Conservation (phyloP, 2,113 vertebrate genomes). For the Osmerus mordax region DNA sequence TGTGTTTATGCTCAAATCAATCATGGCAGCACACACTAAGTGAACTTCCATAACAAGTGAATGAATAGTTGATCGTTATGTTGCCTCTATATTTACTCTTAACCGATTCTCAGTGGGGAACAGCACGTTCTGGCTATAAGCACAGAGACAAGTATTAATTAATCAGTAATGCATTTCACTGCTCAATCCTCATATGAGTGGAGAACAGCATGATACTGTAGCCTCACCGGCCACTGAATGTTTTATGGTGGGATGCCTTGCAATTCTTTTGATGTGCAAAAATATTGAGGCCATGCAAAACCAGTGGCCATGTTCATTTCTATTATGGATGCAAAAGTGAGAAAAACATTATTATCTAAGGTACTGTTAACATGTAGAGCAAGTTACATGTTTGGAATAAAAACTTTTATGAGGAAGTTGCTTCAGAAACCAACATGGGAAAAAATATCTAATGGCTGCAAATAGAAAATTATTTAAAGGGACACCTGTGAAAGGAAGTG, state of each 20-base stretch:
- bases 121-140: not conserved
- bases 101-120: not conserved
- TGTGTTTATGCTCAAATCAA: not conserved
- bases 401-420: too few relatives aligned
- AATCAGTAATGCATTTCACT: not conserved
- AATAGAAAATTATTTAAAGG: conserved; percentile 21
- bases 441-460: not conserved
- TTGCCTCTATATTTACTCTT: not conserved
- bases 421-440: too few relatives aligned
- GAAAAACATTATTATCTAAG: not conserved
- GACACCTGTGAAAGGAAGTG: conserved; percentile 28
- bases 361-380: not conserved
- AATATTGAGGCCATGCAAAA: not conserved
- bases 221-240: conserved; percentile 1
- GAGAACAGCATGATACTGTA: conserved; percentile 3
- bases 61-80: not conserved
- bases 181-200: not conserved
- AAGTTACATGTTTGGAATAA: not conserved
- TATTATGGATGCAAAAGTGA: conserved; percentile 1
- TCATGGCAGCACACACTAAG: not conserved
- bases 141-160: not conserved
- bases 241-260: conserved; percentile 1
- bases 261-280: conserved; percentile 2
- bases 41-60: not conserved
- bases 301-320: not conserved